A percentile compares a stretch with the other conserved stretches of the same genome.
phyloP scores from a whole-genome alignment of 2,113 vertebrate species.

The Rattus norvegicus region DNA sequence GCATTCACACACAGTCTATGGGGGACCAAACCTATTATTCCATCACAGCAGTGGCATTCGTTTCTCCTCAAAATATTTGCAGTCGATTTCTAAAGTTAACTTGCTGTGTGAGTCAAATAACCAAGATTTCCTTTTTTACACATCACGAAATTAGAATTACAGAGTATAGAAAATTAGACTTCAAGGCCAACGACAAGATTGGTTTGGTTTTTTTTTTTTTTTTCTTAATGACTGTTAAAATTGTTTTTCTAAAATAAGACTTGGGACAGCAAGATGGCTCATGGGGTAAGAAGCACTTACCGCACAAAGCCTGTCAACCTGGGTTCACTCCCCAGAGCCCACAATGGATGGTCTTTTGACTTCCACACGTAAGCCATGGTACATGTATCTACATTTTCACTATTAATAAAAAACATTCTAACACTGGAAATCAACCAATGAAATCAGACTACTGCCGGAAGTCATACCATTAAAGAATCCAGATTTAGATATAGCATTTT shows the following conservation, averaged over 20 bases:
- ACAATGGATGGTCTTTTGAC: not conserved
- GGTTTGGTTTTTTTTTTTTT: not conserved
- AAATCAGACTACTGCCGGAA: constrained; percentile 44
- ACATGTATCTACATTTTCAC: not conserved
- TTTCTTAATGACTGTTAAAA: constrained; percentile 8
- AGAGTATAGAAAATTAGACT: constrained; percentile 15
- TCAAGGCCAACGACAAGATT: constrained; percentile 26
- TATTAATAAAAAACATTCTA: not conserved
- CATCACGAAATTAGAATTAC: not conserved
- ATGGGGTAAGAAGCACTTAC: not conserved
- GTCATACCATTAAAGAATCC: not conserved
- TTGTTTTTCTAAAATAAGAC: constrained; percentile 1
- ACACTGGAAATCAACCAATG: not conserved
- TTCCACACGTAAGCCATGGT: not conserved
- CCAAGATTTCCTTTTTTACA: constrained; percentile 24
- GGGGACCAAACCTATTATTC: too few species aligned
- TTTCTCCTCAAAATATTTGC: not conserved
- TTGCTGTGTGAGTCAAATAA: constrained; percentile 58
- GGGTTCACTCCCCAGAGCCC: not conserved
- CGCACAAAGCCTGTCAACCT: not conserved
- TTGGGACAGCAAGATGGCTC: not conserved
- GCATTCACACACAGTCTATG: too few species aligned
- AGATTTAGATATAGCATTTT: constrained; percentile 51
- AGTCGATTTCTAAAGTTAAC: constrained; percentile 20
- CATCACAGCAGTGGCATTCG: too few species aligned